Conservation (phyloP, 2,888 invertebrate species). For the Ormyrus nitidulus region DNA sequence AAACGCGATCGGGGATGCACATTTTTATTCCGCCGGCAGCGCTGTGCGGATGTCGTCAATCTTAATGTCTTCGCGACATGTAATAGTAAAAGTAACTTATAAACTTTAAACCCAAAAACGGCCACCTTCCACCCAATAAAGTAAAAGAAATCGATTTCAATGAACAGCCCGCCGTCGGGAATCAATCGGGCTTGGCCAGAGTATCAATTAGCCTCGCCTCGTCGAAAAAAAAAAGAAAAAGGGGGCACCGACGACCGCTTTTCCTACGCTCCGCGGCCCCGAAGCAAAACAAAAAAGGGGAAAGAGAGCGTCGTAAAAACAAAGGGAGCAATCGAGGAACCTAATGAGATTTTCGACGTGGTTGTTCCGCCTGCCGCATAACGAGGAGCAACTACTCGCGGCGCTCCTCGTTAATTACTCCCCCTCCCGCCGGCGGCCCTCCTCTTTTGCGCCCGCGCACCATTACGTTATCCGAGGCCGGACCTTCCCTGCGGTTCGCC, state of each 20-base stretch:
- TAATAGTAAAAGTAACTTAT: not conserved
- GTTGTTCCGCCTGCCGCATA: constrained; percentile 63
- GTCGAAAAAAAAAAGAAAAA: constrained; percentile 15
- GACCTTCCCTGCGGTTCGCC: constrained; percentile 65
- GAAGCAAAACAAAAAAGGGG: too few relatives aligned
- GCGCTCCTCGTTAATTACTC: constrained; percentile 74
- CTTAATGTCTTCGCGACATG: too few relatives aligned
- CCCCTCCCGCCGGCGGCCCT: constrained; percentile 44
- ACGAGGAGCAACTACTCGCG: constrained; percentile 72
- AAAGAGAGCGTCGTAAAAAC: not conserved
- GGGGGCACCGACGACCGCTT: too few relatives aligned
- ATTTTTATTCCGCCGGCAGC: too few relatives aligned
- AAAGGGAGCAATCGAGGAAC: constrained; percentile 39
- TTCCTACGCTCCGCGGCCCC: too few relatives aligned
- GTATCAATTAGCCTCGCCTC: constrained; percentile 45
- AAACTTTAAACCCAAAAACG: constrained; percentile 1
- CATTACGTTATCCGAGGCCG: constrained; percentile 55
- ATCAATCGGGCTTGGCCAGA: constrained; percentile 34
- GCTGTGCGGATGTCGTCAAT: too few relatives aligned
- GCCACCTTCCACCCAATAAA: not conserved
- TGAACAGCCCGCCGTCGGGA: not conserved
- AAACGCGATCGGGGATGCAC: not conserved
- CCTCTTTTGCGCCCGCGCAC: constrained; percentile 15
- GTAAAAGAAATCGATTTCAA: not conserved
- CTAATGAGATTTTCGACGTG: constrained; percentile 56